These are phyloP conservation scores for Plebejus anna DNA, from an alignment of 2,888 invertebrate species.

Conservation along the genomic window DNA sequence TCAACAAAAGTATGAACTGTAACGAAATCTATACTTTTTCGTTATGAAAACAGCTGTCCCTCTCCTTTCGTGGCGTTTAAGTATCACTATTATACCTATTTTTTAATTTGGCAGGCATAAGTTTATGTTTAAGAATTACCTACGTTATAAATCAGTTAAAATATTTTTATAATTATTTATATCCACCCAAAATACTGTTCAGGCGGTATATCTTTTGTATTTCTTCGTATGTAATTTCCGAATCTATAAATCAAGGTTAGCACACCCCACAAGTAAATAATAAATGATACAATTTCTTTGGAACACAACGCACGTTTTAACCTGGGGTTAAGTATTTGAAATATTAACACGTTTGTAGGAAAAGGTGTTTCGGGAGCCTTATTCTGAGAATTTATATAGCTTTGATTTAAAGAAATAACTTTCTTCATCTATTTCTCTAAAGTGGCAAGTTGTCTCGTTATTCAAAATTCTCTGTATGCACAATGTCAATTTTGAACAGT, in stretches of 20 bases:
- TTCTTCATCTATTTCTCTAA: background rate
- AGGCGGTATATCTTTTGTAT: background rate
- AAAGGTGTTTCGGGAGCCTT: background rate
- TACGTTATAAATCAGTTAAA: background rate
- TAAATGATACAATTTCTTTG: conserved; percentile 26
- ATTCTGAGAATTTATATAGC: background rate
- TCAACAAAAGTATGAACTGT: no score
- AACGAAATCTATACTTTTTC: no score
- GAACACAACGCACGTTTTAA: conserved; percentile 16
- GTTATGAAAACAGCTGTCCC: no score
- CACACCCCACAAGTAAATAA: conserved; percentile 8
- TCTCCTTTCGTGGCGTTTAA: no score
- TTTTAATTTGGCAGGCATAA: no score
- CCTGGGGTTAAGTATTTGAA: conserved; percentile 18
- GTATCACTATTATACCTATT: no score
- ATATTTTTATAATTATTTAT: background rate
- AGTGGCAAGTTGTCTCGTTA: background rate
- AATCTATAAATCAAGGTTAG: conserved; percentile 21
- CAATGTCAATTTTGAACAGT: no score
- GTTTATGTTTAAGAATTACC: no score
- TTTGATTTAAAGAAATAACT: background rate
- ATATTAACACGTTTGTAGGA: conserved; percentile 22
- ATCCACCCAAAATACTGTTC: background rate
- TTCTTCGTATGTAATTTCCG: conserved; percentile 15
- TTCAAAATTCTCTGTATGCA: no score